A percentile compares a stretch with the other conserved stretches of the same genome.
Evolutionary conservation across 2,797 vertebrate species (phyloP).

Genomic region (Steatocranus sp.): DNA sequence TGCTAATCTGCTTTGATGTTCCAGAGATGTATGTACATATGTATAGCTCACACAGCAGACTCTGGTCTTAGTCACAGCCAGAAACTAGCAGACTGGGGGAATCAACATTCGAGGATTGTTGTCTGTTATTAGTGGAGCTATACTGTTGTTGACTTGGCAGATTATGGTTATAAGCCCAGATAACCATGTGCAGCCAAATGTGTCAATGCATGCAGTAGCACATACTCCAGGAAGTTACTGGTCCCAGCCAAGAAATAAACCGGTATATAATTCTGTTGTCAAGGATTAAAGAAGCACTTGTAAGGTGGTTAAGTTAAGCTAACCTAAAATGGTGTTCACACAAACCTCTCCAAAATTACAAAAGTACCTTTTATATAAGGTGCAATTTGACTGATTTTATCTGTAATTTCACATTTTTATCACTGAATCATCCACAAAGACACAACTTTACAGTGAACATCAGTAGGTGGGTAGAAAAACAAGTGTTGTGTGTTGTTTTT

Average conservation of each 20-base stretch:
- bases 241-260: neutral
- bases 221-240: neutral
- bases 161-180: slow-evolving; percentile 20
- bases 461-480: neutral
- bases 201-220: neutral
- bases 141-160: slow-evolving; percentile 13
- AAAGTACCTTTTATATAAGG: neutral
- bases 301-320: neutral
- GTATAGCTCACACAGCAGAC: neutral
- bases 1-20: slow-evolving; percentile 54
- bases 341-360: neutral
- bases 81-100: neutral
- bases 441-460: neutral
- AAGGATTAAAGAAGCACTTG: neutral
- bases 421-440: neutral
- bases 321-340: neutral
- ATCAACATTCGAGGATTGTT: slow-evolving; percentile 25
- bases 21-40: slow-evolving; percentile 23
- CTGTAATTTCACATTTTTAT: neutral
- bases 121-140: slow-evolving; percentile 14
- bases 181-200: slow-evolving; percentile 24
- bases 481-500: neutral
- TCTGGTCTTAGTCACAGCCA: neutral
- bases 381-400: neutral
- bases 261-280: neutral